Evolutionary conservation across 2,888 invertebrate species (phyloP).

Genomic region (Clanis bilineata): DNA sequence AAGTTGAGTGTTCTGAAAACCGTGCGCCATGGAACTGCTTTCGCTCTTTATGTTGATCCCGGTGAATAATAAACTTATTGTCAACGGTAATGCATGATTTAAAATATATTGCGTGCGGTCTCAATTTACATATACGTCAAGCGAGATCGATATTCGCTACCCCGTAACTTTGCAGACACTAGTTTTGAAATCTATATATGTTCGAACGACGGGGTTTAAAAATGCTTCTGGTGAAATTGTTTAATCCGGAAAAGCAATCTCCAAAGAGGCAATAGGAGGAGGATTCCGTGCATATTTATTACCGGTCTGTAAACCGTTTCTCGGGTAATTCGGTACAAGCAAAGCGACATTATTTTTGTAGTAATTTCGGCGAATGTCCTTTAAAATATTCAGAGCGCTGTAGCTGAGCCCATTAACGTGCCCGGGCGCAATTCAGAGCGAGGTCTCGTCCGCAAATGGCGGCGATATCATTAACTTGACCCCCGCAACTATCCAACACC

Average conservation of each 20-base stretch:
- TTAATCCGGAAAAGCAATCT: conserved; percentile 75
- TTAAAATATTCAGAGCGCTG: conserved; percentile 81
- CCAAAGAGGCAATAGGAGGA: conserved; percentile 71
- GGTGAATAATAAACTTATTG: background rate
- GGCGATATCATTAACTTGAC: conserved; percentile 81
- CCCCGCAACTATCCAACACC: conserved; percentile 72
- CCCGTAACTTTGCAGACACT: conserved; percentile 19
- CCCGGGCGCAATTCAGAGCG: conserved; percentile 74
- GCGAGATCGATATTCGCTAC: conserved; percentile 33
- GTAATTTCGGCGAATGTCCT: conserved; percentile 81
- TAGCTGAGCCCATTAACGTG: conserved; percentile 79
- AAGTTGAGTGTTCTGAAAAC: conserved; percentile 57
- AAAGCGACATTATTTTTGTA: conserved; percentile 81
- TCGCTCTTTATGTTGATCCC: conserved; percentile 30
- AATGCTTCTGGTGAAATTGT: conserved; percentile 47
- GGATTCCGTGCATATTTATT: conserved; percentile 77
- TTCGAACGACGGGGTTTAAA: conserved; percentile 18
- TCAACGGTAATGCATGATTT: background rate
- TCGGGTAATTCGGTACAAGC: conserved; percentile 79
- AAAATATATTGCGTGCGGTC: background rate
- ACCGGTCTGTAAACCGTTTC: conserved; percentile 76
- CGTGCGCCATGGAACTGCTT: conserved; percentile 55
- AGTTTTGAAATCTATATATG: conserved; percentile 9
- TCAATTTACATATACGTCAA: conserved; percentile 10
- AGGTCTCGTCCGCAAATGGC: conserved; percentile 78